Conservation (phyloP, 2,113 vertebrate species). For the Rhinoderma darwinii region DNA sequence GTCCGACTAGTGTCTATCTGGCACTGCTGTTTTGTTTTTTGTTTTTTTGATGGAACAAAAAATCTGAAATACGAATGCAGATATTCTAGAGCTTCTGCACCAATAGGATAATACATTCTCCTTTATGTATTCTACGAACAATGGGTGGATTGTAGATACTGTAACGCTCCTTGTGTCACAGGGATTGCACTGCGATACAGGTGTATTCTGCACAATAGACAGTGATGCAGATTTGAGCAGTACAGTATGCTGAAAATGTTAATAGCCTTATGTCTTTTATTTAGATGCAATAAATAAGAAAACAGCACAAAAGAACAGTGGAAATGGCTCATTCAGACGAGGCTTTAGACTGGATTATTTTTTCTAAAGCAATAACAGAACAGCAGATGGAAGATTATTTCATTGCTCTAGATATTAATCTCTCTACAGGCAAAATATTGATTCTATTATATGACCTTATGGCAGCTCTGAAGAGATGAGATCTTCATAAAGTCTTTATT, state of each 20-base stretch:
- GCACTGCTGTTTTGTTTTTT: too few relatives aligned
- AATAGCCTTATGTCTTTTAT: neutral
- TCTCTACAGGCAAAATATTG: conserved; percentile 6
- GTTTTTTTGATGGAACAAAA: too few relatives aligned
- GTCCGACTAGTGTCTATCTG: too few relatives aligned
- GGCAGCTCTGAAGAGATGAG: neutral
- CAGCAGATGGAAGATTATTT: conserved; percentile 37
- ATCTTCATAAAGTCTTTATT: neutral
- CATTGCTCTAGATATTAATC: conserved; percentile 26
- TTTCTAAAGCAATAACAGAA: neutral
- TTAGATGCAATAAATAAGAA: neutral
- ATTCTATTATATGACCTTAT: neutral
- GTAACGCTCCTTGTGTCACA: too few relatives aligned
- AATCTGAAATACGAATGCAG: too few relatives aligned
- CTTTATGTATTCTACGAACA: too few relatives aligned
- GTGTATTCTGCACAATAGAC: neutral
- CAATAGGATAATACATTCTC: too few relatives aligned
- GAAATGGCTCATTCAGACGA: neutral
- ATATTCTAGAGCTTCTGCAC: too few relatives aligned
- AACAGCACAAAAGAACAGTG: neutral
- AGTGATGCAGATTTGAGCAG: neutral
- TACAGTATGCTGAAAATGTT: neutral
- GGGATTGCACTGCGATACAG: neutral
- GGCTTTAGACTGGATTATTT: neutral
- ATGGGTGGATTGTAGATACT: too few relatives aligned